phyloP scores from a whole-genome alignment of 2,888 invertebrate species.

The Cybosia mesomella region DNA sequence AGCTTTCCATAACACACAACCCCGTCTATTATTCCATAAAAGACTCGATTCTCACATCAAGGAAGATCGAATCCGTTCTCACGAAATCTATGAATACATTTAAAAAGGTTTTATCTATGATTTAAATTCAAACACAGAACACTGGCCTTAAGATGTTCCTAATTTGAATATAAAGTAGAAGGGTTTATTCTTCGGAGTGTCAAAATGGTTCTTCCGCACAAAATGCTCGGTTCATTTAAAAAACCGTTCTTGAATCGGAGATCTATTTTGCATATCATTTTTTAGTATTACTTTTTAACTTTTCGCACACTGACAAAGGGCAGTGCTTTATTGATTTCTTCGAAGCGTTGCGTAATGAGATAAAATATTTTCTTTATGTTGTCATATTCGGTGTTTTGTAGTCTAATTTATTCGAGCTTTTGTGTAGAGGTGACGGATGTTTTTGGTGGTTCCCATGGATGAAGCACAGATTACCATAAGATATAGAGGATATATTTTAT shows the following conservation, averaged over 20 bases:
- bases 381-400: conserved; percentile 79
- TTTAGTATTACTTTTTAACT: conserved; percentile 62
- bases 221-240: conserved; percentile 77
- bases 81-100: conserved; percentile 80
- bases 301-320: conserved; percentile 73
- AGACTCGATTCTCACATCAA: conserved; percentile 63
- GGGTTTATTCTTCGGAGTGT: conserved; percentile 82
- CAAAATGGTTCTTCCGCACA: conserved; percentile 84
- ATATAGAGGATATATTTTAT: conserved; percentile 3
- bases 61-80: conserved; percentile 49
- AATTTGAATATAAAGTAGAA: conserved; percentile 83
- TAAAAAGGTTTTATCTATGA: conserved; percentile 73
- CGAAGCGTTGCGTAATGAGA: conserved; percentile 77
- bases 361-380: conserved; percentile 83
- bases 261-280: conserved; percentile 81
- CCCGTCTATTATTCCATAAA: conserved; percentile 79
- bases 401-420: conserved; percentile 66
- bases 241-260: conserved; percentile 71
- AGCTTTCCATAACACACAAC: conserved; percentile 81
- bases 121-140: conserved; percentile 63
- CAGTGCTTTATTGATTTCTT: conserved; percentile 56
- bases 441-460: conserved; percentile 50
- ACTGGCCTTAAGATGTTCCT: conserved; percentile 74
- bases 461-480: conserved; percentile 32
- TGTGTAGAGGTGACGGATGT: conserved; percentile 65